A percentile compares a stretch with the other conserved stretches of the same genome.
These are phyloP conservation scores for Anguilla rostrata DNA, from an alignment of 2,113 vertebrate species.

Conservation along the genomic window DNA sequence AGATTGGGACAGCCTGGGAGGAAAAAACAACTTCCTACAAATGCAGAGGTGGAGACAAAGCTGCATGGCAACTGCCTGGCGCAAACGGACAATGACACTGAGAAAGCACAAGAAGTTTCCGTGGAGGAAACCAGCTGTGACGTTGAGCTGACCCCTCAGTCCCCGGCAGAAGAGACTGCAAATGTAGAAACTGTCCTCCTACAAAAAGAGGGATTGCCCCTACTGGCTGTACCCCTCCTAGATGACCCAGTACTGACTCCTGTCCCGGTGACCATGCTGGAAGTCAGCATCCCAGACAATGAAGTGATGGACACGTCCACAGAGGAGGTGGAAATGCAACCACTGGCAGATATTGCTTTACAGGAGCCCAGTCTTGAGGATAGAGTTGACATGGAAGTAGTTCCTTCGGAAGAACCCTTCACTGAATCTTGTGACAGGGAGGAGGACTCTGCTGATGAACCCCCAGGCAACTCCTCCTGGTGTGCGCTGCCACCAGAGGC, in stretches of 20 bases:
- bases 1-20: conserved; percentile 49
- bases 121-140: neutral
- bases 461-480: conserved; percentile 4
- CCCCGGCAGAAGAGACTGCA: conserved; percentile 22
- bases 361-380: conserved; percentile 41
- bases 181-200: conserved; percentile 16
- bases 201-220: neutral
- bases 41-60: conserved; percentile 13
- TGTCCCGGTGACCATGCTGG: conserved; percentile 55
- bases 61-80: conserved; percentile 27
- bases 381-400: neutral
- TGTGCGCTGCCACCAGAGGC: conserved; percentile 13
- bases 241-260: conserved; percentile 5
- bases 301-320: conserved; percentile 59
- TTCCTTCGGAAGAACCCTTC: conserved; percentile 22
- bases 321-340: conserved; percentile 30
- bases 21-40: conserved; percentile 38
- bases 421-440: neutral
- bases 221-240: neutral
- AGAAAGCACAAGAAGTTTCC: conserved; percentile 44
- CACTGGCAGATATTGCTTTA: conserved; percentile 39
- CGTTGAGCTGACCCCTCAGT: conserved; percentile 10
- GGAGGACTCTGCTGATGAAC: neutral
- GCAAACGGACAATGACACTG: conserved; percentile 34
- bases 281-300: conserved; percentile 71